Percentiles rank a stretch among this genome's conserved stretches.
Evolutionary conservation across 2,797 vertebrate species (phyloP).

Genomic region (Calcarius lapponicus): DNA sequence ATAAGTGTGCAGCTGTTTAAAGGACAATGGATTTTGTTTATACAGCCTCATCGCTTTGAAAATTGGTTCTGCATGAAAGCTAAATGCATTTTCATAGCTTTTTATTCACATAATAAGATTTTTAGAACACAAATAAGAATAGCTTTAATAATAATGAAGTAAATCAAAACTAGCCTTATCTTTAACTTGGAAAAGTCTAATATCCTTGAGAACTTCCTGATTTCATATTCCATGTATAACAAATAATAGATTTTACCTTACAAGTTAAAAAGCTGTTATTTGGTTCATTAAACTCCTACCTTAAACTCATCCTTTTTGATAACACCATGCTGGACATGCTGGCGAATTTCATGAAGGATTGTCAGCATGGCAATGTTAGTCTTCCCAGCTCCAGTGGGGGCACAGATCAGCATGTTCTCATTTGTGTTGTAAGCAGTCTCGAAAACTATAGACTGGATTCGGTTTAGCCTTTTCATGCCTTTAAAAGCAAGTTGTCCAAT

Average conservation of each 20-base stretch:
- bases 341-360: constrained; percentile 93
- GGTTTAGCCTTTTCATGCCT: constrained; percentile 91
- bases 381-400: constrained; percentile 96
- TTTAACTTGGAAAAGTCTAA: constrained; percentile 38
- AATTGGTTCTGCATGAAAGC: constrained; percentile 73
- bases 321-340: constrained; percentile 91
- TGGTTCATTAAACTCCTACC: constrained; percentile 76
- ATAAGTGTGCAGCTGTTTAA: constrained; percentile 73
- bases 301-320: constrained; percentile 98
- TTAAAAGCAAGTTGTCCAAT: constrained; percentile 95
- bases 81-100: constrained; percentile 69
- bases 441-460: constrained; percentile 97
- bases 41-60: constrained; percentile 64
- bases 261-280: constrained; percentile 37
- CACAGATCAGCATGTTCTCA: constrained; percentile 96
- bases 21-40: constrained; percentile 78
- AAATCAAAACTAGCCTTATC: constrained; percentile 58
- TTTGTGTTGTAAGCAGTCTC: constrained; percentile 99
- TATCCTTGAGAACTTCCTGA: constrained; percentile 54
- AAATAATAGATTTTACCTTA: not conserved
- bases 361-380: constrained; percentile 98
- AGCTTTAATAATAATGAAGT: constrained; percentile 57
- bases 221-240: constrained; percentile 13
- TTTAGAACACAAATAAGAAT: constrained; percentile 63
- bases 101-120: constrained; percentile 68